Evolutionary conservation across 2,797 vertebrate species (phyloP), one percentile per base, ranked within the genome.

Genomic region (Xiphophorus birchmanni): DNA sequence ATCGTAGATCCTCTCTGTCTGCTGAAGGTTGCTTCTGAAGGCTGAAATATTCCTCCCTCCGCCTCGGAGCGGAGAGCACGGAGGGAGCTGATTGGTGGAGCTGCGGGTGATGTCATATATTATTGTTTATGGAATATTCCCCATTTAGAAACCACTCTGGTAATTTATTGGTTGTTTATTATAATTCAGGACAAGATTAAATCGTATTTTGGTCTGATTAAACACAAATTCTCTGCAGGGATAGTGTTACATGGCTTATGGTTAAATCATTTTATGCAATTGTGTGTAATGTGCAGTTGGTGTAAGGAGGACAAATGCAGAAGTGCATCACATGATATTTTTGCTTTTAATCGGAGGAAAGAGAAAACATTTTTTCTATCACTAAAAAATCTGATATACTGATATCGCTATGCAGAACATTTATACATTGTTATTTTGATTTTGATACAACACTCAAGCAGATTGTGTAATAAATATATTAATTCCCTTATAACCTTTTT

Each of bases 41-140:
- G 77, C 47, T 45, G 37, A 89, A 75, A 74, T 84, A 79, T 83
- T 84, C 91, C 90, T 83, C 90, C 90, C 90, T 81, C 86, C 35
- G 7, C 52, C 75, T 8, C 65, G 6, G 73, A 76, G 74, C 74
- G 2, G 50, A 75, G 65, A n/a, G 48, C 1, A 74, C 40, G 1
- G 6, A 73, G 26, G 6, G 10, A 48, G 2, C 74, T 21, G 75
- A 77, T 94, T 91, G 92, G 94, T 76, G 79, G 83, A 63, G 47
- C 29, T 1, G 0, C 0, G 0, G 0, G 0, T 82, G 90, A 94
- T 87, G 93, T 91, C 84, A 90, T 80, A 17, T 2, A 44, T 15
- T 72, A 4, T 63, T 77, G 79, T 82, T 89, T 80, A 50, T 81
- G 0, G 26, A 69, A 76, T 8, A 18, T 72, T 44, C 77, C 40